Conservation (phyloP, 2,113 vertebrate species). For the Vireo altiloquus region DNA sequence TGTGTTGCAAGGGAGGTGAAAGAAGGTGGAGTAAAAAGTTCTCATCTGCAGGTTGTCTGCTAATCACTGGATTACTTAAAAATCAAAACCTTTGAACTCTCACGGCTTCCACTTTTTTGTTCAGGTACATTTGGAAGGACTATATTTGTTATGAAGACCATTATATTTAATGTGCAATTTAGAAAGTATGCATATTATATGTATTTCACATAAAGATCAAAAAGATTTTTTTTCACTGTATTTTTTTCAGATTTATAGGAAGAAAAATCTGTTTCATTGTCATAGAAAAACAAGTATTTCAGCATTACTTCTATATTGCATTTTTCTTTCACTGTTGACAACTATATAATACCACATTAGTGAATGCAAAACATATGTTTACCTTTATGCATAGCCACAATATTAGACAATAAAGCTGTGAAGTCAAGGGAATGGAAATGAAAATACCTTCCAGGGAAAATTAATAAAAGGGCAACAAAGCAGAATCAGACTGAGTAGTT, state of each 20-base stretch:
- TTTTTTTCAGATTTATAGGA: not conserved
- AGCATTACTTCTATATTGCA: not conserved
- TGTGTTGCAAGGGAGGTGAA: not conserved
- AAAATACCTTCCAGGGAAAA: conserved; percentile 8
- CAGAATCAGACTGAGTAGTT: not conserved
- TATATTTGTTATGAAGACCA: not conserved
- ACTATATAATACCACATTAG: not conserved
- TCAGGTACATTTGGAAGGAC: not conserved
- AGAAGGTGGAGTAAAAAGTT: not conserved
- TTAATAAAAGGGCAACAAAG: conserved; percentile 31
- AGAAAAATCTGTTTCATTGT: not conserved
- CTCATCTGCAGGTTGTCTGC: not conserved
- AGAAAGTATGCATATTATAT: not conserved
- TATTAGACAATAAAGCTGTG: conserved; percentile 1
- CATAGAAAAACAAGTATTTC: not conserved
- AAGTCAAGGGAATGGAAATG: conserved; percentile 32
- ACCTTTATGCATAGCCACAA: not conserved
- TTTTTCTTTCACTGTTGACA: not conserved
- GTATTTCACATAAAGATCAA: not conserved
- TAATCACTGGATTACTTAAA: not conserved
- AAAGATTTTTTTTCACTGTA: not conserved
- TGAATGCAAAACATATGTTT: conserved; percentile 18
- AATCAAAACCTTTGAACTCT: not conserved
- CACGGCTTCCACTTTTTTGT: not conserved
- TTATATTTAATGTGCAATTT: not conserved